These are phyloP conservation scores for Temnothorax unifasciatus DNA, from an alignment of 2,888 invertebrate genomes.

Conservation along the genomic window DNA sequence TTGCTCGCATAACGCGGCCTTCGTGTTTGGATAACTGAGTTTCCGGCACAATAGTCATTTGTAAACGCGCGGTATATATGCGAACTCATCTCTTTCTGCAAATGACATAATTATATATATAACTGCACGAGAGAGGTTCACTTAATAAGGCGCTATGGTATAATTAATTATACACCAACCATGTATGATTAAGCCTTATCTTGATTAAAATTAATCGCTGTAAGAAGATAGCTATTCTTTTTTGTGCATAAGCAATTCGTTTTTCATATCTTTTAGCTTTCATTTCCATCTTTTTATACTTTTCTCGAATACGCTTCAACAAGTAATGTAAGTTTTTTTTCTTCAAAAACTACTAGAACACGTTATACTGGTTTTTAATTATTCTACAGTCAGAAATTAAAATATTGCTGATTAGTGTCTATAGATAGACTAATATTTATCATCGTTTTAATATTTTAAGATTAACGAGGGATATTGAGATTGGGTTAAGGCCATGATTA, in stretches of 20 bases:
- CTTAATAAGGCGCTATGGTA: not conserved
- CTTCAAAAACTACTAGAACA: not conserved
- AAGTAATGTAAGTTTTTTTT: not conserved
- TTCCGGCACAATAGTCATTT: not conserved
- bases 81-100: not conserved
- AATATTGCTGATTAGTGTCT: not conserved
- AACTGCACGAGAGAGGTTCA: not conserved
- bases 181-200: not conserved
- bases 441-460: not conserved
- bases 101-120: not conserved
- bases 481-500: not conserved
- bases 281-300: not conserved
- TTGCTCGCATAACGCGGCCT: not conserved
- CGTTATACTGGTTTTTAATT: not conserved
- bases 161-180: not conserved
- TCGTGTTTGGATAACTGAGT: constrained; percentile 27
- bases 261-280: not conserved
- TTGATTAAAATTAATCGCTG: not conserved
- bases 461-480: constrained; percentile 18
- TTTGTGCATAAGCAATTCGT: not conserved
- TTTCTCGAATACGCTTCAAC: not conserved
- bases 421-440: not conserved
- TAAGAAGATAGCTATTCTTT: not conserved
- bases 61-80: not conserved
- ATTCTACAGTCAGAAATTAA: not conserved